Evolutionary conservation across 2,113 vertebrate species (phyloP).

Genomic region (Arothron firmamentum): DNA sequence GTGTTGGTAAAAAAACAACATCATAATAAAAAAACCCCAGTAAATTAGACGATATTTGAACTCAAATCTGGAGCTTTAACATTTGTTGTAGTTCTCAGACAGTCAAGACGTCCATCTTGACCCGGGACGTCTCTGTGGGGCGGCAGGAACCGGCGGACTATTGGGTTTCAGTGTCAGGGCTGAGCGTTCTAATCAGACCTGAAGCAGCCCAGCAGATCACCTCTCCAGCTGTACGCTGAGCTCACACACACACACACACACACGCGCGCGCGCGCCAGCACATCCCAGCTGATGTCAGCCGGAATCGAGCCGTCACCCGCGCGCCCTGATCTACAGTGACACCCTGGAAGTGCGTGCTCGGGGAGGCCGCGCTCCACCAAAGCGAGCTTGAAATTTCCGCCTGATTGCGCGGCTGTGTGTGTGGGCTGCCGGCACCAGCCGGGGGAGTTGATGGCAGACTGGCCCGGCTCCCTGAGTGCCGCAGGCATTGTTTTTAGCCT

Average conservation of each 20-base stretch:
- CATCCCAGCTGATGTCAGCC: constrained; percentile 23
- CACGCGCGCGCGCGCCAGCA: neutral
- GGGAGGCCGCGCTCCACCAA: constrained; percentile 34
- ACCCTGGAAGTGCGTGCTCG: constrained; percentile 28
- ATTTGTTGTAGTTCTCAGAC: too few relatives aligned
- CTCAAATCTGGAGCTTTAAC: too few relatives aligned
- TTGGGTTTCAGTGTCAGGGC: constrained; percentile 20
- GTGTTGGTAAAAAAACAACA: too few relatives aligned
- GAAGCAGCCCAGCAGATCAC: neutral
- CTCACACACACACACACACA: constrained; percentile 17
- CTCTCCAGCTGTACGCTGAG: constrained; percentile 25
- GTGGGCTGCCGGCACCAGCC: constrained; percentile 51
- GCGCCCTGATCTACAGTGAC: constrained; percentile 11
- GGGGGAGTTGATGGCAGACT: constrained; percentile 73
- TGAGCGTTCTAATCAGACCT: constrained; percentile 29
- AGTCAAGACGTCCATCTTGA: too few relatives aligned
- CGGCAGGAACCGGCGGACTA: neutral
- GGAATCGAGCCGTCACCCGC: too few relatives aligned
- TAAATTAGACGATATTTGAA: too few relatives aligned
- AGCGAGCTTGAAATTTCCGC: constrained; percentile 63
- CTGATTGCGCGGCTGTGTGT: constrained; percentile 57
- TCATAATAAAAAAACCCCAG: too few relatives aligned
- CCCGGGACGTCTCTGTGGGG: too few relatives aligned
- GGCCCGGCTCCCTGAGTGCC: constrained; percentile 36
- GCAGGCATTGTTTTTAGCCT: constrained; percentile 31